These are phyloP conservation scores for Scalopus aquaticus DNA, from an alignment of 2,113 vertebrate genomes.

Conservation along the genomic window DNA sequence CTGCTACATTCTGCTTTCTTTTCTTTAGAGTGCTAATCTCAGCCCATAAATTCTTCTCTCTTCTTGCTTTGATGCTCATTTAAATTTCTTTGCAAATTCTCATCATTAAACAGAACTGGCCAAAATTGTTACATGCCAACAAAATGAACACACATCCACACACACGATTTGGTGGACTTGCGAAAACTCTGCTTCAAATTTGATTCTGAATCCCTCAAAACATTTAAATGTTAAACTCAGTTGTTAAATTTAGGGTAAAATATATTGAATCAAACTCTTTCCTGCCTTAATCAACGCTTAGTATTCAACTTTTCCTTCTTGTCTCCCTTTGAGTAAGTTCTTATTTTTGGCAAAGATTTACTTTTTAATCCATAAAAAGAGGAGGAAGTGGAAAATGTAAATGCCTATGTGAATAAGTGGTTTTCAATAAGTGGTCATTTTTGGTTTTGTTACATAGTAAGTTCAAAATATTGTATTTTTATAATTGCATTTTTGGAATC, in stretches of 20 bases:
- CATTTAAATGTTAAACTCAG: slow-evolving; percentile 70
- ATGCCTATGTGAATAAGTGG: slow-evolving; percentile 26
- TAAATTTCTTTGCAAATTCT: slow-evolving; percentile 63
- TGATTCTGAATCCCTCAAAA: slow-evolving; percentile 69
- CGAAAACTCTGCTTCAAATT: slow-evolving; percentile 61
- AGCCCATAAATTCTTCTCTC: slow-evolving; percentile 54
- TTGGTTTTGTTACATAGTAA: slow-evolving; percentile 41
- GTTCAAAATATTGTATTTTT: slow-evolving; percentile 58
- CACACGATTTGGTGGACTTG: slow-evolving; percentile 49
- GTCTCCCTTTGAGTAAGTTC: slow-evolving; percentile 67
- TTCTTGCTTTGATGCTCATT: slow-evolving; percentile 47
- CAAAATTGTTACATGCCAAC: slow-evolving; percentile 8
- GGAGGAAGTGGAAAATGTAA: slow-evolving; percentile 67
- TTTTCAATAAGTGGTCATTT: slow-evolving; percentile 60
- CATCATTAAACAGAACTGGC: slow-evolving; percentile 53
- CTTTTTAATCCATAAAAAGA: slow-evolving; percentile 64
- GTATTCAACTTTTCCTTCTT: slow-evolving; percentile 69
- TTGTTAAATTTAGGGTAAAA: slow-evolving; percentile 81
- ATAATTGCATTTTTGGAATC: slow-evolving; percentile 54
- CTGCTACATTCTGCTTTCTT: slow-evolving; percentile 45
- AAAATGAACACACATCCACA: not conserved
- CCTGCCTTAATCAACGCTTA: slow-evolving; percentile 69
- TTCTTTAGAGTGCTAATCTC: slow-evolving; percentile 48
- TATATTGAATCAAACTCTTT: slow-evolving; percentile 75
- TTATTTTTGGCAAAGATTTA: slow-evolving; percentile 73